phyloP scores from a whole-genome alignment of 2,888 invertebrate genomes.

The Drepanosiphum platanoidis region DNA sequence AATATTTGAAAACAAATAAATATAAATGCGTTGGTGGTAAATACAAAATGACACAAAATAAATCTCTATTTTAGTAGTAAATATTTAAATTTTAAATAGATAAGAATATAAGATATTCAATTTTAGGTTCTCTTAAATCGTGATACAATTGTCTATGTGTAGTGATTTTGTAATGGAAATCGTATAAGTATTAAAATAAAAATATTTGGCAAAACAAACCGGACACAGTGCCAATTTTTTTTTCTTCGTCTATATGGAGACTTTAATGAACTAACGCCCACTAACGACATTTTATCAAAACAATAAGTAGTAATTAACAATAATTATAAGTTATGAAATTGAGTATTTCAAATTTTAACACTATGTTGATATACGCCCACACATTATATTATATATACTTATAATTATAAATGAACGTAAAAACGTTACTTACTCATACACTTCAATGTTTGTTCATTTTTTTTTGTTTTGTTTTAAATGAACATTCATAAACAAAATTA shows the following conservation, averaged over 20 bases:
- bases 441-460: too few relatives aligned
- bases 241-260: background rate
- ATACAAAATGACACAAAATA: constrained; percentile 4
- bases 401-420: constrained; percentile 1
- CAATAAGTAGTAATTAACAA: constrained; percentile 7
- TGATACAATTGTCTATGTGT: background rate
- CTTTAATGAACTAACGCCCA: background rate
- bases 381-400: background rate
- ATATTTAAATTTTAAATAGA: constrained; percentile 2
- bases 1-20: constrained; percentile 5
- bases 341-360: constrained; percentile 32
- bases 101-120: constrained; percentile 1
- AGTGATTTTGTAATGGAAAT: background rate
- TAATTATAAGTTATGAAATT: constrained; percentile 18
- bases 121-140: background rate
- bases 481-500: too few relatives aligned
- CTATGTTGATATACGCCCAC: background rate
- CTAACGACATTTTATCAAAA: background rate
- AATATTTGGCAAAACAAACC: constrained; percentile 41
- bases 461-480: too few relatives aligned
- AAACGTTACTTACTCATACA: background rate
- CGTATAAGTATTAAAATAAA: constrained; percentile 21
- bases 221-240: constrained; percentile 27
- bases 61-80: background rate
- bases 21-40: background rate